Base-by-base conservation (phyloP, 2,797 vertebrate species). In the Sparidentex hasta region DNA sequence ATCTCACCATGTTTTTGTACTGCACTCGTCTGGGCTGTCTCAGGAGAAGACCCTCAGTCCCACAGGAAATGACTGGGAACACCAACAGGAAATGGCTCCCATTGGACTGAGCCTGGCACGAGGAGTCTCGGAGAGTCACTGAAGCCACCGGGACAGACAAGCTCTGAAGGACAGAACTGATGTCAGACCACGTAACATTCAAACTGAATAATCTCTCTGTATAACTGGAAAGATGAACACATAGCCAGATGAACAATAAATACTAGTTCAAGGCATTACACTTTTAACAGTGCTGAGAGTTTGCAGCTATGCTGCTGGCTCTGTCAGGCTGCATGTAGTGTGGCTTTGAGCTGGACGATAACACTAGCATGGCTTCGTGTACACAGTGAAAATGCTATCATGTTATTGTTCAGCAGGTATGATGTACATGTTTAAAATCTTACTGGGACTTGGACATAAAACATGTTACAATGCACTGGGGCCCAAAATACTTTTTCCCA, bases 21-120 rank as follows among this genome's bases (percentile, higher is more conserved):
- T 83, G 84, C 71, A 95, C 87, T 51, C 87, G 83, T 92, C 74
- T 65, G 55, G 92, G 87, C 23, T 76, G 72, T 65, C 38, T 74
- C 82, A 91, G 77, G 43, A 95, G 69, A 72, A 89, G 43, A 5
- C 71, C 91, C 58, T 94, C 92, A 0, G 95, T 96, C 65, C 95
- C 92, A 77, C 95, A 96, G 94, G 89, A 95, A 92, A 94, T 92
- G 71, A 95, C 89, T 1, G 95, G 94, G 66, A 95, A 94, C 70
- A 84, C 91, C 85, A 96, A 87, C 81, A 96, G 92, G 92, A 96
- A 96, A 83, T 96, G 95, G 79, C 90, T 95, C 76, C 90, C 90
- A 11, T 96, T 96, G 55, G 87, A 92, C 77, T 86, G 67, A 55
- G 94, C 95, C 80, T 84, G 87, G 90, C 95, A 96, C 3, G 76